Evolutionary conservation across 2,113 vertebrate genomes (phyloP).

Genomic region (Esox niger): DNA sequence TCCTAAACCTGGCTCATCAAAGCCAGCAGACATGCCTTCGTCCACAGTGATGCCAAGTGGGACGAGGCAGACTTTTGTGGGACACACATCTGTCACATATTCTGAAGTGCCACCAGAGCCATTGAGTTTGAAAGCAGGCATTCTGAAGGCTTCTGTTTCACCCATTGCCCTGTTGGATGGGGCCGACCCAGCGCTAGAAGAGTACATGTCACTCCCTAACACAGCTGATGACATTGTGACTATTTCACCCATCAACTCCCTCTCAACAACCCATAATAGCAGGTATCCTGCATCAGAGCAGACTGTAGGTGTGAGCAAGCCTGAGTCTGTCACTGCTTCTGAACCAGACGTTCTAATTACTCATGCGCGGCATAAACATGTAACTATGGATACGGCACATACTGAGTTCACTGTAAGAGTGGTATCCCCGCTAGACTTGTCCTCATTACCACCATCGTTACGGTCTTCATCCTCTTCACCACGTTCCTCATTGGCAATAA

Average conservation of each 20-base stretch:
- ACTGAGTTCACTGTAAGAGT: conserved; percentile 5
- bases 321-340: conserved; percentile 21
- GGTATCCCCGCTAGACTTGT: conserved; percentile 10
- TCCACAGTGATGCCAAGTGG: conserved; percentile 15
- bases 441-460: background rate
- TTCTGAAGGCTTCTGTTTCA: conserved; percentile 31
- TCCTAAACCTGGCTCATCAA: conserved; percentile 21
- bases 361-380: conserved; percentile 9
- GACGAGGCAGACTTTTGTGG: conserved; percentile 18
- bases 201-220: conserved; percentile 5
- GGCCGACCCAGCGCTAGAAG: conserved; percentile 9
- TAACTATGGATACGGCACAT: background rate
- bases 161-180: conserved; percentile 10
- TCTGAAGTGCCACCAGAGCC: conserved; percentile 22
- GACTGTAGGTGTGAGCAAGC: conserved; percentile 6
- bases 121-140: conserved; percentile 19
- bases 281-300: conserved; percentile 1
- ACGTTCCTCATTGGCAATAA: background rate
- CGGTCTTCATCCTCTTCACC: background rate
- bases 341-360: conserved; percentile 19
- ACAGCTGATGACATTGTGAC: conserved; percentile 20
- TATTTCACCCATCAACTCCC: conserved; percentile 19
- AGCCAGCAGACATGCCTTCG: conserved; percentile 13
- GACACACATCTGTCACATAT: conserved; percentile 24
- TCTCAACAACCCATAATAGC: conserved; percentile 7